These are phyloP conservation scores for Onychostoma macrolepis DNA, from an alignment of 2,113 vertebrate species.

Conservation along the genomic window DNA sequence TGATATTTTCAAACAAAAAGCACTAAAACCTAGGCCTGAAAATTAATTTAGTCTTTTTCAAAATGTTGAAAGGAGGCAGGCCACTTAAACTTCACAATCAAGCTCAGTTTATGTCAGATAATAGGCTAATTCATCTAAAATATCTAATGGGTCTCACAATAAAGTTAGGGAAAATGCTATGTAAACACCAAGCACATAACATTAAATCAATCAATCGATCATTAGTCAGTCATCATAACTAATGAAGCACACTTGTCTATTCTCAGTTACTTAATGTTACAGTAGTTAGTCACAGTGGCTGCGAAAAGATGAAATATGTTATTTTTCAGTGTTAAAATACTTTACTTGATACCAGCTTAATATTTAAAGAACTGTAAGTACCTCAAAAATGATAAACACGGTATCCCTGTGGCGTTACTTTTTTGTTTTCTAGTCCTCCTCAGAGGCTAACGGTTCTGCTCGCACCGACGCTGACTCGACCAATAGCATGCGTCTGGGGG, in stretches of 20 bases:
- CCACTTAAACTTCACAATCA: background rate
- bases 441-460: background rate
- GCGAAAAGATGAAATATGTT: too few relatives aligned
- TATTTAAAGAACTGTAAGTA: background rate
- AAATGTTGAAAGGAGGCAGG: background rate
- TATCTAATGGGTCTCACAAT: background rate
- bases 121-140: background rate
- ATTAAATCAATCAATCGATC: too few relatives aligned
- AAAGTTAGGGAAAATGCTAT: background rate
- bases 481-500: background rate
- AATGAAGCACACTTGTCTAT: too few relatives aligned
- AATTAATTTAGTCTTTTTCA: background rate
- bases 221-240: too few relatives aligned
- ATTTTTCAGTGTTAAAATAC: background rate
- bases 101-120: background rate
- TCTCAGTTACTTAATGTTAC: background rate
- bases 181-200: too few relatives aligned
- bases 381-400: background rate
- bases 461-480: background rate
- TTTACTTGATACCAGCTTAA: background rate
- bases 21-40: background rate
- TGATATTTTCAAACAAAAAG: background rate
- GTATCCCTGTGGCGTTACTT: background rate
- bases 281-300: background rate
- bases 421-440: background rate